Percentiles rank a stretch among this genome's conserved stretches.
Conservation (phyloP, 2,113 vertebrate genomes). For the Felis chaus region DNA sequence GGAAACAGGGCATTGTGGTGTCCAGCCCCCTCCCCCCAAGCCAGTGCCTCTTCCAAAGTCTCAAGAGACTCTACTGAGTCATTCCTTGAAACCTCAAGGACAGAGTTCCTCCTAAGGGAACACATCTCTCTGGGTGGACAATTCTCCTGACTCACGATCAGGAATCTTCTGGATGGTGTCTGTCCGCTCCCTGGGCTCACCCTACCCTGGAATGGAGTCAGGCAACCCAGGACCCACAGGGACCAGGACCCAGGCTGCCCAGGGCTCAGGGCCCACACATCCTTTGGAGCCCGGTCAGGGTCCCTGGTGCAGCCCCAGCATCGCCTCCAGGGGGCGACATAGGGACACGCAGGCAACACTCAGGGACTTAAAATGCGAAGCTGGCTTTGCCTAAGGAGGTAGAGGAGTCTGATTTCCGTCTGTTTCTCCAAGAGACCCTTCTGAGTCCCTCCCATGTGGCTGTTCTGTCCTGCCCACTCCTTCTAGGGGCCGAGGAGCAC, state of each 20-base stretch:
- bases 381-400: neutral
- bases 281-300: neutral
- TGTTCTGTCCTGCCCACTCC: rapidly evolving
- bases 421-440: neutral
- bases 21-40: neutral
- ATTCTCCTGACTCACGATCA: neutral
- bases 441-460: rapidly evolving
- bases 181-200: neutral
- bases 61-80: neutral
- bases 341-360: no score
- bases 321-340: neutral
- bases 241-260: rapidly evolving
- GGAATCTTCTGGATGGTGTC: neutral
- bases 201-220: neutral
- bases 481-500: neutral
- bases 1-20: neutral
- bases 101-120: neutral
- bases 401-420: neutral
- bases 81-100: neutral
- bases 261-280: neutral
- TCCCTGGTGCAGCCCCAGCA: neutral
- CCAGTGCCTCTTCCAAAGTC: no score
- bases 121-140: no score
- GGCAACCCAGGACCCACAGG: neutral
- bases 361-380: neutral